Conservation (phyloP, 2,888 invertebrate species). For the Cephus pygmeus region DNA sequence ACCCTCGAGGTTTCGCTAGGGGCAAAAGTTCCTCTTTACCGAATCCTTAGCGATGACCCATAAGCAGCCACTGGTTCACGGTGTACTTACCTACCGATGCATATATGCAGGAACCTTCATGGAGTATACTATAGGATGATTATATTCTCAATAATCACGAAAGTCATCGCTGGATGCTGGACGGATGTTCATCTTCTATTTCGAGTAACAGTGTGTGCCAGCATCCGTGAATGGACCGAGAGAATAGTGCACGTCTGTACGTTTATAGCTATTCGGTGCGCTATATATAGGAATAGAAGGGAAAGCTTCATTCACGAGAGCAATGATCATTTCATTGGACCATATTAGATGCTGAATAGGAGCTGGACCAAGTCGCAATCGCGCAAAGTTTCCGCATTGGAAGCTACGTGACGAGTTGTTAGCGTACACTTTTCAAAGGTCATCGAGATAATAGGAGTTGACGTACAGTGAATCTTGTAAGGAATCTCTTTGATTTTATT, state of each 20-base stretch:
- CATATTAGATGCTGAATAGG: slow-evolving; percentile 53
- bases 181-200: not conserved
- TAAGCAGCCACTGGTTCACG: not conserved
- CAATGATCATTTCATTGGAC: slow-evolving; percentile 50
- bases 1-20: not conserved
- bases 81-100: not conserved
- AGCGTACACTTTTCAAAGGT: not conserved
- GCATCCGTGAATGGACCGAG: not conserved
- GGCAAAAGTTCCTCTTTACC: not conserved
- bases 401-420: not conserved
- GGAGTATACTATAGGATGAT: not conserved
- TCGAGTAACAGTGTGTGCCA: not conserved
- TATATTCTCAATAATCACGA: not conserved
- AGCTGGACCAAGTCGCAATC: not conserved
- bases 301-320: slow-evolving; percentile 38
- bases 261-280: not conserved
- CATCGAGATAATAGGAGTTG: not conserved
- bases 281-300: not conserved
- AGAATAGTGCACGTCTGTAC: not conserved
- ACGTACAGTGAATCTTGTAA: not conserved
- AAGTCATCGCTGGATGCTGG: not conserved
- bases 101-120: not conserved
- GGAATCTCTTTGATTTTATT: not conserved
- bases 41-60: not conserved
- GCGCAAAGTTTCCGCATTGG: not conserved